These are phyloP conservation scores for Antennarius striatus DNA, from an alignment of 2,113 vertebrate genomes.

Conservation along the genomic window DNA sequence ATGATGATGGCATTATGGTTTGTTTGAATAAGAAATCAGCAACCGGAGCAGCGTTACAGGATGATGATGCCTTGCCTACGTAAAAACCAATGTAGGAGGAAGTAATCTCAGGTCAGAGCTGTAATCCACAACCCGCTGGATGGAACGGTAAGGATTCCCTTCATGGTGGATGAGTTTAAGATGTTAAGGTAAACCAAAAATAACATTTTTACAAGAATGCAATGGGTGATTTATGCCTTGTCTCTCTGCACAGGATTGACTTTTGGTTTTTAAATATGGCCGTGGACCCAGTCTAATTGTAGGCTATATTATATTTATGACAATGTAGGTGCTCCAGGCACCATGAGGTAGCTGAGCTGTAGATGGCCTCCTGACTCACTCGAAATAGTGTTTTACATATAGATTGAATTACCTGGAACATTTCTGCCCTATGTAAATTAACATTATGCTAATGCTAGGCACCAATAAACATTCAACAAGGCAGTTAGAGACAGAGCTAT, in stretches of 20 bases:
- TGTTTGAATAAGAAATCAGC: conserved; percentile 55
- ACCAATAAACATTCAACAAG: conserved; percentile 45
- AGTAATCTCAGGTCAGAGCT: too few species aligned
- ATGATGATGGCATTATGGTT: conserved; percentile 53
- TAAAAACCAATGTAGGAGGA: neutral
- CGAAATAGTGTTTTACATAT: conserved; percentile 76
- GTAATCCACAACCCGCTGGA: too few species aligned
- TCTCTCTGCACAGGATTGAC: neutral
- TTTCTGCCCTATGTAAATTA: conserved; percentile 71
- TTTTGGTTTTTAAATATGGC: conserved; percentile 14
- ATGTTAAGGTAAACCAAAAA: too few species aligned
- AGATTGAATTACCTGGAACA: conserved; percentile 75
- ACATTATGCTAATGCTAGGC: conserved; percentile 66
- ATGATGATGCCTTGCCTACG: conserved; percentile 38
- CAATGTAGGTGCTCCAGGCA: conserved; percentile 53
- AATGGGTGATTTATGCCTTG: neutral
- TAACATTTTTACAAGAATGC: too few species aligned
- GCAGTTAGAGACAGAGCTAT: neutral
- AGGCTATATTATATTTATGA: conserved; percentile 60
- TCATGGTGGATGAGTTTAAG: too few species aligned
- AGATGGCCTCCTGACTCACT: conserved; percentile 46
- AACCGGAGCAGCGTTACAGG: conserved; percentile 34
- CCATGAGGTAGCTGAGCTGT: conserved; percentile 48
- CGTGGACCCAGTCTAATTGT: conserved; percentile 24
- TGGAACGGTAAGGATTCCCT: too few species aligned